A percentile compares a stretch with the other conserved stretches of the same genome.
These are phyloP conservation scores for Bovichtus diacanthus DNA, from an alignment of 2,797 vertebrate genomes.

Conservation along the genomic window DNA sequence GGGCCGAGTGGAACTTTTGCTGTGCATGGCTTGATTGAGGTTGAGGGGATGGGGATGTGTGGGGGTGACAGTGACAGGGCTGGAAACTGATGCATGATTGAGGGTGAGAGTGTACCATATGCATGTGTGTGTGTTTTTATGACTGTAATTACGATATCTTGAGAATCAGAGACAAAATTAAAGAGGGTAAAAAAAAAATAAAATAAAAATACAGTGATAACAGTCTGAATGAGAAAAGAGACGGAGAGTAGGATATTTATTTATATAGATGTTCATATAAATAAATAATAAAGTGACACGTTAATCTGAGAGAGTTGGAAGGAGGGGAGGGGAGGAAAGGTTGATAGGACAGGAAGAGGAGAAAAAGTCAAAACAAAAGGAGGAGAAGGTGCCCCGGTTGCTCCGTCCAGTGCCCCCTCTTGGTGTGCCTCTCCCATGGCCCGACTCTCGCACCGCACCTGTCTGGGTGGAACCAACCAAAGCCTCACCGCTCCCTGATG, in stretches of 20 bases:
- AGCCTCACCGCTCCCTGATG: slow-evolving; percentile 70
- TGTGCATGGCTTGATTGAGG: slow-evolving; percentile 63
- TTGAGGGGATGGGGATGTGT: slow-evolving; percentile 66
- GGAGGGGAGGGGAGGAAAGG: slow-evolving; percentile 55
- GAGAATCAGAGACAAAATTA: slow-evolving; percentile 70
- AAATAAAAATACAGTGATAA: slow-evolving; percentile 70
- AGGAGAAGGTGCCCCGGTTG: slow-evolving; percentile 73
- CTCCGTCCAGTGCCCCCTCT: slow-evolving; percentile 78
- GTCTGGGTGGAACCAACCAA: slow-evolving; percentile 74
- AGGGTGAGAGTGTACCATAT: slow-evolving; percentile 50
- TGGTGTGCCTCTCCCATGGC: slow-evolving; percentile 80
- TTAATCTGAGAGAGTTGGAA: slow-evolving; percentile 71
- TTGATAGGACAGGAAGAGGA: slow-evolving; percentile 76
- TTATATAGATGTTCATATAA: slow-evolving; percentile 79
- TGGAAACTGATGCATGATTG: slow-evolving; percentile 73
- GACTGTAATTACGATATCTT: slow-evolving; percentile 59
- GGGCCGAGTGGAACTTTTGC: slow-evolving; percentile 60
- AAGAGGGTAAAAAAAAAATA: slow-evolving; percentile 43
- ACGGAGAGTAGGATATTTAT: slow-evolving; percentile 70
- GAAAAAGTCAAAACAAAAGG: slow-evolving; percentile 69
- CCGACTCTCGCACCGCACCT: slow-evolving; percentile 80
- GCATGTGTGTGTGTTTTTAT: slow-evolving; percentile 40
- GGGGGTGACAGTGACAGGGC: slow-evolving; percentile 69
- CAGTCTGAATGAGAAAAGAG: slow-evolving; percentile 70
- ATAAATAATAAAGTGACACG: slow-evolving; percentile 78